Evolutionary conservation across 2,888 invertebrate genomes (phyloP).

Genomic region (Agrilus cyanescens): DNA sequence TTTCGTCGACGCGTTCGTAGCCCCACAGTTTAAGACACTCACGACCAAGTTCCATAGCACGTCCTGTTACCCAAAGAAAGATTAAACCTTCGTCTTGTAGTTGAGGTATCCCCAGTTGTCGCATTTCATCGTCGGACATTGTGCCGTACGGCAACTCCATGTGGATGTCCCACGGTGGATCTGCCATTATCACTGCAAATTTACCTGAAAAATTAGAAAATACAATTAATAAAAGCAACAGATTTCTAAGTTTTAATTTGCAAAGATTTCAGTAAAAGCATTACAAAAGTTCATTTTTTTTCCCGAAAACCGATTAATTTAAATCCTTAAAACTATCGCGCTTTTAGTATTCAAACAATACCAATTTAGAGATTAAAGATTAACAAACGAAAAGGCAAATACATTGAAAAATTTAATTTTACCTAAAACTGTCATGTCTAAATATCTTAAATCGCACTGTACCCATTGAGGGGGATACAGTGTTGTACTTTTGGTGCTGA

Average conservation of each 20-base stretch:
- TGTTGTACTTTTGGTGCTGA: constrained; percentile 41
- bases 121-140: constrained; percentile 98
- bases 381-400: too few relatives aligned
- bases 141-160: constrained; percentile 99
- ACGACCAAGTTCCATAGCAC: constrained; percentile 91
- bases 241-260: constrained; percentile 6
- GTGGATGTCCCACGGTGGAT: constrained; percentile 98
- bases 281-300: neutral
- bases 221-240: too few relatives aligned
- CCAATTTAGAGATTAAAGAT: too few relatives aligned
- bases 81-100: constrained; percentile 93
- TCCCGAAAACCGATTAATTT: too few relatives aligned
- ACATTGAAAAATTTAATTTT: constrained; percentile 7
- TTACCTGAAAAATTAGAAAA: constrained; percentile 59
- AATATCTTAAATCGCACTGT: constrained; percentile 85
- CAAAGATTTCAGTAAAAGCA: neutral
- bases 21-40: constrained; percentile 96
- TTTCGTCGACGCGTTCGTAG: constrained; percentile 90
- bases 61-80: constrained; percentile 96
- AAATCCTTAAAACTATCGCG: too few relatives aligned
- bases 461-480: constrained; percentile 92
- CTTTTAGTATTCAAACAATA: too few relatives aligned
- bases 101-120: constrained; percentile 85
- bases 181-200: constrained; percentile 98
- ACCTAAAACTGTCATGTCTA: constrained; percentile 84